Base-by-base conservation (phyloP, 2,888 invertebrate genomes). In the Netelia melanura region DNA sequence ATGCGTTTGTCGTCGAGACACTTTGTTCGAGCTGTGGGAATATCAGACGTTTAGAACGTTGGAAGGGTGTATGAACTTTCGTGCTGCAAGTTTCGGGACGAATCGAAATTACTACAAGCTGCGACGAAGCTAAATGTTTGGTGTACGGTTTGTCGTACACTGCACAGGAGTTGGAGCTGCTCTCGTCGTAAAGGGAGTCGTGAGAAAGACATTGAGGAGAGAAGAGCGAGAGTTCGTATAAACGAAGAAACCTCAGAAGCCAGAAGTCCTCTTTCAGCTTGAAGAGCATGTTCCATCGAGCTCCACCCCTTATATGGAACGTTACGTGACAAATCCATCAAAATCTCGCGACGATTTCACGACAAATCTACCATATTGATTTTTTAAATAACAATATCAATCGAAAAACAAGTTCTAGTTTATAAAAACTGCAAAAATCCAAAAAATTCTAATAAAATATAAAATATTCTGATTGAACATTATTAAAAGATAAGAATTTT, bases 41-140 rank as follows among this genome's bases (percentile, higher is more conserved):
- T 80, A 10, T 58, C 58, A 56, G 25, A 72, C 23, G 14, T 25
- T 43, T 62, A 30, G 6, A 38, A 38, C 17, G 25, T 23, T 23
- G 44, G 25, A 43, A 80, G 79, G 79, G 72, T 80, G 71, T 65
- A 72, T 44, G 72, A 80, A 72, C 3, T 72, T 71, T 54, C 30
- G 30, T 61, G 62, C 70, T 30, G 44, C 64, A 43, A 72, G 75
- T 64, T 17, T 48, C 43, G 64, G 54, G 56, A 71, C 54, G 17
- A 54, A 54, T 48, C 78, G 64, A 25, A 43, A 11, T 17, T 58
- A 48, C 11, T 14, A 48, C 48, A 3, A 48, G 14, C 48, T 58
- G 58, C 9, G 58, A 54, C 17, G 14, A 21, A 58, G 58, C 17
- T 23, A 21, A 58, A 58, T 17, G 58, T 14, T 48, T 11, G 48